A percentile compares a stretch with the other conserved stretches of the same genome.
phyloP scores from a whole-genome alignment of 2,797 vertebrate genomes.

The Parauchenoglanis punctatus region DNA sequence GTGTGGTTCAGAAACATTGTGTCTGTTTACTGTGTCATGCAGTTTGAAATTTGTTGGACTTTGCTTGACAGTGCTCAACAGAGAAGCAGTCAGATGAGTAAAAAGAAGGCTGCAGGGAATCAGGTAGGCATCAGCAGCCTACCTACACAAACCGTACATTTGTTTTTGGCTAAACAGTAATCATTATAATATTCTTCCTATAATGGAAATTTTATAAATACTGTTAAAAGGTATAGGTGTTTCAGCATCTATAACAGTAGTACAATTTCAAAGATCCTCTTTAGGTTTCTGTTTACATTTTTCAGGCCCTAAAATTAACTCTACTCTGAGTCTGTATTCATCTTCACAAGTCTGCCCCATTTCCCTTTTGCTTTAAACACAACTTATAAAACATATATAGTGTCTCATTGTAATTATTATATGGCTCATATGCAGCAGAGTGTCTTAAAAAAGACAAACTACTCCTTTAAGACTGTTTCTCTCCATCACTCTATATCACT shows the following conservation, averaged over 20 bases:
- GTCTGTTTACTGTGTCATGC: background rate
- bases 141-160: slow-evolving; percentile 1
- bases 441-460: background rate
- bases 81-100: slow-evolving; percentile 90
- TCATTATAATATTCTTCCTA: background rate
- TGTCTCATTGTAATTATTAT: background rate
- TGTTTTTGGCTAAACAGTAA: background rate
- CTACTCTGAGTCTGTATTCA: background rate
- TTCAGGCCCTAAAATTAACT: background rate
- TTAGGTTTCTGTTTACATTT: background rate
- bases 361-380: background rate
- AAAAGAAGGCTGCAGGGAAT: slow-evolving; percentile 91
- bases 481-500: background rate
- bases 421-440: background rate
- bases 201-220: slow-evolving; percentile 3
- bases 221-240: background rate
- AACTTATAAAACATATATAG: background rate
- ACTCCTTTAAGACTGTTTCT: background rate
- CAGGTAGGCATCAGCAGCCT: slow-evolving; percentile 76
- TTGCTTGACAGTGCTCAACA: slow-evolving; percentile 74
- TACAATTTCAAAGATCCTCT: background rate
- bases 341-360: background rate
- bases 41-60: background rate
- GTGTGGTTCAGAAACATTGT: background rate
- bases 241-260: background rate